Evolutionary conservation across 2,797 vertebrate genomes (phyloP).

Genomic region (Pseudopleuronectes americanus): DNA sequence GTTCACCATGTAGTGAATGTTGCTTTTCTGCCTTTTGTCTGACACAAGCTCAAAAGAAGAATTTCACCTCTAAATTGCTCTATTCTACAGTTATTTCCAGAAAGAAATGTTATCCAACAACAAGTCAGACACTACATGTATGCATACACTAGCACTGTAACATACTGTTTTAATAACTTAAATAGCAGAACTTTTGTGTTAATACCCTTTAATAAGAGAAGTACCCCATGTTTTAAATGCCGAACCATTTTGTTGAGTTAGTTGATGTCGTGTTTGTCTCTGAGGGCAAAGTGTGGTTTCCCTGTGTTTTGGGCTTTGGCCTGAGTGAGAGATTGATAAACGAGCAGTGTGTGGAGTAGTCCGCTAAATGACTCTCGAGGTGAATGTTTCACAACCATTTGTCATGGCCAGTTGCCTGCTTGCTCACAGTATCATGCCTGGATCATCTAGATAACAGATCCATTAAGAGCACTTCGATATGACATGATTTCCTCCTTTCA

Average conservation of each 20-base stretch:
- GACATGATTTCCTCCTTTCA: conserved; percentile 46
- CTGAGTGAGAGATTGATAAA: conserved; percentile 64
- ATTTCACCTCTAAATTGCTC: not conserved
- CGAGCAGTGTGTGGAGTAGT: conserved; percentile 29
- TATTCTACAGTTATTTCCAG: not conserved
- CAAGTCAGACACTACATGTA: too few relatives aligned
- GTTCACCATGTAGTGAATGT: conserved; percentile 12
- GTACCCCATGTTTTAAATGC: not conserved
- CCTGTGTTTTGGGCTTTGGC: conserved; percentile 15
- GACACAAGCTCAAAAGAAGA: not conserved
- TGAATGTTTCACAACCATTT: conserved; percentile 41
- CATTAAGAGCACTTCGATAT: conserved; percentile 65
- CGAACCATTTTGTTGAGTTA: conserved; percentile 5
- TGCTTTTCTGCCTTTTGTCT: not conserved
- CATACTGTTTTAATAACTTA: too few relatives aligned
- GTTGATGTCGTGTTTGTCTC: not conserved
- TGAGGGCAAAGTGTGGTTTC: conserved; percentile 4
- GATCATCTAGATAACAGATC: conserved; percentile 66
- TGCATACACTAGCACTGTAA: not conserved
- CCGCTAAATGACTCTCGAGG: conserved; percentile 29
- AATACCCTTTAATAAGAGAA: not conserved
- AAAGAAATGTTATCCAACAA: not conserved
- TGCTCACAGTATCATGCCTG: conserved; percentile 32
- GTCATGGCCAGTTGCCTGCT: conserved; percentile 17
- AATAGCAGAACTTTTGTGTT: not conserved